Evolutionary conservation across 2,797 vertebrate genomes (phyloP).

Genomic region (Chromobotia macracanthus): DNA sequence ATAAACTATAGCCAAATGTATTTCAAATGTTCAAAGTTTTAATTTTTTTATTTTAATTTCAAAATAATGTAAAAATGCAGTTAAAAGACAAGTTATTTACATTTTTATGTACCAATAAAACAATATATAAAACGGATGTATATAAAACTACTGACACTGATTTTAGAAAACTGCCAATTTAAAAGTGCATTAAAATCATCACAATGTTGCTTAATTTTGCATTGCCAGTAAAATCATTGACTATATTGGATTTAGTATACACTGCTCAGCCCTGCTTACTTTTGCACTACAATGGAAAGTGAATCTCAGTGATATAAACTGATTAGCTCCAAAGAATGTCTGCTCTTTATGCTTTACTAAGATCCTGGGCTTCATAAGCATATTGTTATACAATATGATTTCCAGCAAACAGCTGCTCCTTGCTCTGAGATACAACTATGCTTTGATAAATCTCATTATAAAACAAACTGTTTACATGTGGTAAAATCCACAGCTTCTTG

Average conservation of each 20-base stretch:
- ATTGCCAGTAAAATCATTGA: neutral
- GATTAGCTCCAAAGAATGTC: neutral
- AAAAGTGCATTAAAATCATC: too few species aligned
- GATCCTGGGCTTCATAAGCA: conserved; percentile 1
- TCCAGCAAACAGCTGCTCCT: conserved; percentile 26
- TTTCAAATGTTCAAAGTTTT: too few species aligned
- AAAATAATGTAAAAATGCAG: too few species aligned
- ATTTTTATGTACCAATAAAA: too few species aligned
- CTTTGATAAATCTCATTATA: neutral
- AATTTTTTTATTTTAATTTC: too few species aligned
- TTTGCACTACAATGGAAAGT: neutral
- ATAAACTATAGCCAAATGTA: too few species aligned
- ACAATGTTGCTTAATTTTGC: too few species aligned
- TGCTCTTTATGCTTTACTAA: neutral
- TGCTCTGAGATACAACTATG: neutral
- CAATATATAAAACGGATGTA: too few species aligned
- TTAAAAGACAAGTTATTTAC: too few species aligned
- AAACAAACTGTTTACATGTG: neutral
- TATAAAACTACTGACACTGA: too few species aligned
- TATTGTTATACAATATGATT: conserved; percentile 17
- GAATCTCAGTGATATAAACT: neutral
- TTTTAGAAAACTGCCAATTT: too few species aligned
- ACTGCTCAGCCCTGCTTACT: neutral
- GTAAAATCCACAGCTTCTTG: too few species aligned
- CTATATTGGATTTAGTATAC: neutral